A percentile compares a stretch with the other conserved stretches of the same genome.
phyloP scores from a whole-genome alignment of 1,140 invertebrate genomes.

The Onthophagus taurus region DNA sequence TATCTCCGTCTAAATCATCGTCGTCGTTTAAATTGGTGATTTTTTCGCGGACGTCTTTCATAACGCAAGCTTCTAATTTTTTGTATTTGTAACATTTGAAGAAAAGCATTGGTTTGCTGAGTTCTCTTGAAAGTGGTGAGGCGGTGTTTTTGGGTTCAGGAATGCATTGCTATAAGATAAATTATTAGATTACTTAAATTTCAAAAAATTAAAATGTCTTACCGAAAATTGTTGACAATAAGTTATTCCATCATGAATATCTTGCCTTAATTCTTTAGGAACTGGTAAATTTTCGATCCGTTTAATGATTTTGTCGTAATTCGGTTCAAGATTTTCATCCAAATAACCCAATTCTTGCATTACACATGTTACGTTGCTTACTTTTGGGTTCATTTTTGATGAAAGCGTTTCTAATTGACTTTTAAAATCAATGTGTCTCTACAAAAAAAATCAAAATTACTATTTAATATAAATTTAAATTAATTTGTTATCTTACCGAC shows the following conservation, averaged over 20 bases:
- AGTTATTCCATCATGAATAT: constrained; percentile 52
- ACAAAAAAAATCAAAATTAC: constrained; percentile 16
- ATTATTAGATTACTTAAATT: not conserved
- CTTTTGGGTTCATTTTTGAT: constrained; percentile 40
- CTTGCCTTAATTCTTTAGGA: constrained; percentile 45
- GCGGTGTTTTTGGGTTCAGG: constrained; percentile 52
- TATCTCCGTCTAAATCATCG: constrained; percentile 45
- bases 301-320: constrained; percentile 49
- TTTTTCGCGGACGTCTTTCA: constrained; percentile 56
- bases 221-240: constrained; percentile 58
- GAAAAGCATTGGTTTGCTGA: constrained; percentile 56
- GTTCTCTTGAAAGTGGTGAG: constrained; percentile 47
- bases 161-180: constrained; percentile 49
- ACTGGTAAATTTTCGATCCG: constrained; percentile 49
- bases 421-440: constrained; percentile 48
- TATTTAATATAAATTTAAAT: not conserved
- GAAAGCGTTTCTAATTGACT: constrained; percentile 48
- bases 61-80: constrained; percentile 56
- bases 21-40: constrained; percentile 43
- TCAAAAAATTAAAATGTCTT: constrained; percentile 20
- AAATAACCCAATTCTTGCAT: constrained; percentile 60
- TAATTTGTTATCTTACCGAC: constrained; percentile 27
- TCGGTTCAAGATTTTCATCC: constrained; percentile 52
- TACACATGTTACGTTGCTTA: constrained; percentile 52
- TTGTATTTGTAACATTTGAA: constrained; percentile 62